Conservation (phyloP, 2,888 invertebrate genomes). For the Drosophila barbarae region DNA sequence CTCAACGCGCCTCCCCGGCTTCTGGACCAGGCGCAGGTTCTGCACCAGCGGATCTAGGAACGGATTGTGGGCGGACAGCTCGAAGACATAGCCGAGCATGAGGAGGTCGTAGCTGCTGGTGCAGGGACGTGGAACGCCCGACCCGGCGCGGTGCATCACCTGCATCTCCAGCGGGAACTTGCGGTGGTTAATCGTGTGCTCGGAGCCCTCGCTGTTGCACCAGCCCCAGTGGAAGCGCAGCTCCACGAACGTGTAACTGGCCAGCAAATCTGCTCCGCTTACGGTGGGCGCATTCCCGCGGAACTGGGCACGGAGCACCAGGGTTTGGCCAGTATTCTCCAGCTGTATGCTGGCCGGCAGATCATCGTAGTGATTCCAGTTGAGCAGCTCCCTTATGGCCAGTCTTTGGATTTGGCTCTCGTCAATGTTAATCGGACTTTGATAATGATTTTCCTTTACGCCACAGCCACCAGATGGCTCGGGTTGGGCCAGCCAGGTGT, state of each 20-base stretch:
- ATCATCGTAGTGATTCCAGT: constrained; percentile 81
- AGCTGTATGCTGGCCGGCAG: constrained; percentile 80
- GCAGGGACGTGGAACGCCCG: constrained; percentile 52
- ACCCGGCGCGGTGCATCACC: constrained; percentile 77
- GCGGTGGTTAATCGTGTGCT: constrained; percentile 81
- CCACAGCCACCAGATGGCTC: background rate
- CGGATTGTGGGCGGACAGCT: constrained; percentile 82
- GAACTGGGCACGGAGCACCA: constrained; percentile 72
- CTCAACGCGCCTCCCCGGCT: constrained; percentile 78
- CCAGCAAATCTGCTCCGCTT: constrained; percentile 81
- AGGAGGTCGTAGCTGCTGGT: constrained; percentile 78
- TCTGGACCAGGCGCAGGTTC: constrained; percentile 80
- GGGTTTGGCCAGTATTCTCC: constrained; percentile 81
- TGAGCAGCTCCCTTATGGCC: constrained; percentile 79
- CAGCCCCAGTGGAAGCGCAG: constrained; percentile 83
- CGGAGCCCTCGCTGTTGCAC: constrained; percentile 82
- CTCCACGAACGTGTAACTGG: constrained; percentile 81
- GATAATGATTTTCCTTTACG: constrained; percentile 44
- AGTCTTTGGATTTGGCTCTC: constrained; percentile 66
- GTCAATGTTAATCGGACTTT: constrained; percentile 81
- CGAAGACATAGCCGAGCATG: constrained; percentile 81
- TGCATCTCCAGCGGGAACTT: constrained; percentile 83
- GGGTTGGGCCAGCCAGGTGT: constrained; percentile 74
- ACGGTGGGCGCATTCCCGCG: constrained; percentile 75
- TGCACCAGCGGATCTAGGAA: constrained; percentile 81